Percentiles rank a stretch among this genome's conserved stretches.
These are phyloP conservation scores for Cyanistes caeruleus DNA, from an alignment of 2,113 vertebrate genomes.

Conservation along the genomic window DNA sequence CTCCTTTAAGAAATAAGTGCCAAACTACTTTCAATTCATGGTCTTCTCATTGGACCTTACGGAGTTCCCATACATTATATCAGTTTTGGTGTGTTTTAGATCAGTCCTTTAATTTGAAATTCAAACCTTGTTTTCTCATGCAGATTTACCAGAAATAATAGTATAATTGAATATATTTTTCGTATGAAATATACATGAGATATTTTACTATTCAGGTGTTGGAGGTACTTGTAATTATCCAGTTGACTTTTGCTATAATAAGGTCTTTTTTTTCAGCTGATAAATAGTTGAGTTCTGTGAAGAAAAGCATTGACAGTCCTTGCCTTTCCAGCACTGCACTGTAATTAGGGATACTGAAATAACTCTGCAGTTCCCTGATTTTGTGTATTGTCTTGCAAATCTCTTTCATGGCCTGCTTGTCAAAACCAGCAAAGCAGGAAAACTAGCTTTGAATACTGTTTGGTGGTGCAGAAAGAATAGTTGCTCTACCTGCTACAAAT, in stretches of 20 bases:
- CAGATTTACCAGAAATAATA: background rate
- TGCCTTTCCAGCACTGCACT: background rate
- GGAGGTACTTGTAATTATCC: conserved; percentile 8
- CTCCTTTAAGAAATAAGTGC: background rate
- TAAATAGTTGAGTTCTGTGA: background rate
- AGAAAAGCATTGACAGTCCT: background rate
- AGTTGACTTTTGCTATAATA: background rate
- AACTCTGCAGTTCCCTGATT: conserved; percentile 4
- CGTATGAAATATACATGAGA: background rate
- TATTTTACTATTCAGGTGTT: background rate
- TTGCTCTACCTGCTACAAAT: background rate
- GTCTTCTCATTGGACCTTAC: background rate
- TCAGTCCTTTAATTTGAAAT: background rate
- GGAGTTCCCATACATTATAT: background rate
- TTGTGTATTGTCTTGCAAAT: conserved; percentile 50
- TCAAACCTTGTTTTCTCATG: background rate
- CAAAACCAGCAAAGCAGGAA: conserved; percentile 5
- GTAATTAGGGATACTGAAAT: conserved; percentile 21
- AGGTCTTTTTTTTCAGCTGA: background rate
- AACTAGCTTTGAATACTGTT: background rate
- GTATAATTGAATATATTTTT: background rate
- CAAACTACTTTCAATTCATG: background rate
- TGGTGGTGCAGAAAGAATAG: background rate
- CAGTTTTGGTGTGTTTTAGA: background rate
- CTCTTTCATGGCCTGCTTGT: background rate